Evolutionary conservation across 2,797 vertebrate genomes (phyloP), one percentile per base, ranked within the genome.

Genomic region (Orestias chungarensis): DNA sequence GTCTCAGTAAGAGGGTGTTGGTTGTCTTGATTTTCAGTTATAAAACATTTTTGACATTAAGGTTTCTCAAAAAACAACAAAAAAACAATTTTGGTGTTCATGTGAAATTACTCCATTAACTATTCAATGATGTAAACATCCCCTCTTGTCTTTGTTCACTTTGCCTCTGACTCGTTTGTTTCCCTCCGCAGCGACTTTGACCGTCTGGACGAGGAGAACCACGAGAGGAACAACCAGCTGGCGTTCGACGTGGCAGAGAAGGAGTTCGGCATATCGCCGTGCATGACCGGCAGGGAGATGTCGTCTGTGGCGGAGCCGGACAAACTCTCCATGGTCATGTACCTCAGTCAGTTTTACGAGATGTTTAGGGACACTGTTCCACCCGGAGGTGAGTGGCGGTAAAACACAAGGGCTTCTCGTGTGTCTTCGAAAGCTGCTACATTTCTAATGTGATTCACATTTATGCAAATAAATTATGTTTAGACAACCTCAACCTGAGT

Each of bases 341-440:
- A 99, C 93, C 97, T 99, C 92, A 98, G 96, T n/a, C 98, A 99
- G 94, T 99, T 99, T 94, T 99, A 99, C 1, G 97, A 99, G 94
- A 99, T 99, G 97, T 99, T 99, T 89, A 98, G 95, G 93, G 98
- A 99, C 92, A 96, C 95, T 38, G 92, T 98, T 82, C 95, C 97
- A 74, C 96, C 97, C 68, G 94, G 93, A 66, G 97, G 97, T 99
- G 89, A 97, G 96, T 87, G 47, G 0, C 0, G 14, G 77, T 7
- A 15, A 20, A 66, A 0, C 79, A 74, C 17, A 14, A 6, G 3
- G 43, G 20, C 35, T 31, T 50, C 38, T 35, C 14, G 47, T 44
- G 25, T 54, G 12, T 54, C n/a, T n/a, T 59, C 50, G 9, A 73
- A 20, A 42, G 29, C 40, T 42, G 10, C 57, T 29, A 0, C 20